Conservation (phyloP, 2,888 invertebrate genomes). For the Amphipyra tragopoginis region DNA sequence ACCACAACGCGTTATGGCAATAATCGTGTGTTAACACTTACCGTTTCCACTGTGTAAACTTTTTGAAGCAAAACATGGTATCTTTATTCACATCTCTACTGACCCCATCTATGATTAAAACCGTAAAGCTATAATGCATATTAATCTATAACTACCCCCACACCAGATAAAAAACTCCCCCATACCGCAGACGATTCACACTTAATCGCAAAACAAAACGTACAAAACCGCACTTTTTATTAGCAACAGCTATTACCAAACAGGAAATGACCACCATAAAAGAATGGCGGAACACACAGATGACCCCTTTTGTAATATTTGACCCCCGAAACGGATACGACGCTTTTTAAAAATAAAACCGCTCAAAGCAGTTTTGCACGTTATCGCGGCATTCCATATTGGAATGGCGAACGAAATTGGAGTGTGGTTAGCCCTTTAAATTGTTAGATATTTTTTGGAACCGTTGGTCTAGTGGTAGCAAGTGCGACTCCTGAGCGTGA, state of each 20-base stretch:
- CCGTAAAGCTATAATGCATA: too few relatives aligned
- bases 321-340: constrained; percentile 23
- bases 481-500: too few relatives aligned
- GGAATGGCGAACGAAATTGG: constrained; percentile 17
- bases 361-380: constrained; percentile 27
- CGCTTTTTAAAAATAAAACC: constrained; percentile 40
- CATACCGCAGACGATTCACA: background rate
- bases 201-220: constrained; percentile 1
- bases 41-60: too few relatives aligned
- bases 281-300: constrained; percentile 19
- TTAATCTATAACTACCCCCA: too few relatives aligned
- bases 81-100: too few relatives aligned
- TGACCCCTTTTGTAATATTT: constrained; percentile 37
- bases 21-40: too few relatives aligned
- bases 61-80: too few relatives aligned
- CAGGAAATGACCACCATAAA: constrained; percentile 48
- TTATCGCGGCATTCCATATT: constrained; percentile 32
- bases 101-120: too few relatives aligned
- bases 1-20: too few relatives aligned
- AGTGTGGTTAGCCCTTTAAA: constrained; percentile 27
- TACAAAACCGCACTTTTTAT: constrained; percentile 17
- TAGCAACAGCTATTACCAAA: constrained; percentile 24
- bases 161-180: too few relatives aligned
- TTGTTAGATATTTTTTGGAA: constrained; percentile 29
- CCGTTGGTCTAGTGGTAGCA: too few relatives aligned